A percentile compares a stretch with the other conserved stretches of the same genome.
Evolutionary conservation across 1,140 invertebrate genomes (phyloP).

Genomic region (Mycetomoellerius zeteki): DNA sequence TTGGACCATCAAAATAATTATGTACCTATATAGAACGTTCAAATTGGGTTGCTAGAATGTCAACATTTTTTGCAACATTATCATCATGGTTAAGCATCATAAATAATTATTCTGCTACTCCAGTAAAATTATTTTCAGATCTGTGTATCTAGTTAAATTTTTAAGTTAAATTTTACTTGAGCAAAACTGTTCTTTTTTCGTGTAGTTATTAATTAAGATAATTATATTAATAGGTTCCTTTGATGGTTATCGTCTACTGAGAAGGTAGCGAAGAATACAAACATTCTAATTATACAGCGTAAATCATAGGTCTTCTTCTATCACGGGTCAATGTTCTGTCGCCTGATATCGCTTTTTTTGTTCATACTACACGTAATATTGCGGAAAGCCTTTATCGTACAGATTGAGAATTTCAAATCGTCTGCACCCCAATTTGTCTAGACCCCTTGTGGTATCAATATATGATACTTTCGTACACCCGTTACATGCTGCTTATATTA

Average conservation of each 20-base stretch:
- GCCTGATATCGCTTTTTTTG: slow-evolving; percentile 19
- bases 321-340: slow-evolving; percentile 40
- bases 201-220: too few species aligned
- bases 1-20: too few species aligned
- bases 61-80: too few species aligned
- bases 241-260: not conserved
- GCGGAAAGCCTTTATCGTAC: not conserved
- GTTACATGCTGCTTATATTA: slow-evolving; percentile 21
- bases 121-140: too few species aligned
- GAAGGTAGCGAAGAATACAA: not conserved
- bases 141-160: too few species aligned
- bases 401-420: slow-evolving; percentile 36
- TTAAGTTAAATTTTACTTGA: too few species aligned
- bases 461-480: slow-evolving; percentile 27
- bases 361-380: not conserved
- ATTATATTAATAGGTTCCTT: not conserved
- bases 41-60: too few species aligned
- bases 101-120: too few species aligned
- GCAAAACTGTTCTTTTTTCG: too few species aligned
- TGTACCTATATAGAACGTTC: too few species aligned
- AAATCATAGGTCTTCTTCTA: slow-evolving; percentile 15
- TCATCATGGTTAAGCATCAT: too few species aligned
- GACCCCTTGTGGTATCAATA: not conserved
- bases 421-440: slow-evolving; percentile 1
- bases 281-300: not conserved